These are phyloP conservation scores for Diachasmimorpha longicaudata DNA, from an alignment of 1,140 invertebrate species.

Conservation along the genomic window DNA sequence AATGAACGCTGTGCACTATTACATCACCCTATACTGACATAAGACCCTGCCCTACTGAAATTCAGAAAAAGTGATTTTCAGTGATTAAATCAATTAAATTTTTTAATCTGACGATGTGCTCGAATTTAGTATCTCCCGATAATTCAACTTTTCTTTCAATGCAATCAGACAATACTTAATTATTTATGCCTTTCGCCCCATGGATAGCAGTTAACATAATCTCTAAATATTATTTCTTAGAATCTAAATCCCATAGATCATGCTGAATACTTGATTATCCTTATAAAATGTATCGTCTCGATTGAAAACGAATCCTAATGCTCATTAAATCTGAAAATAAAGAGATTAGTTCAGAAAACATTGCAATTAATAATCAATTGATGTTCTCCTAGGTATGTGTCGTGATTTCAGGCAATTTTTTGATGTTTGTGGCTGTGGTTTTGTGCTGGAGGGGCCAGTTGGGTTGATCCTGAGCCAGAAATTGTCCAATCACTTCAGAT, in stretches of 20 bases:
- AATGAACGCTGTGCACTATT: conserved; percentile 52
- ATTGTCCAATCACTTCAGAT: not conserved
- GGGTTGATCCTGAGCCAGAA: not conserved
- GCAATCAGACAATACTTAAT: conserved; percentile 43
- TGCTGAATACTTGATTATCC: not conserved
- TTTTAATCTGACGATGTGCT: conserved; percentile 43
- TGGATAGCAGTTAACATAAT: not conserved
- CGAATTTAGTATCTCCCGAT: conserved; percentile 57
- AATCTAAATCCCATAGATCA: not conserved
- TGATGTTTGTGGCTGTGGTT: not conserved
- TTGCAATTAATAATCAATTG: not conserved
- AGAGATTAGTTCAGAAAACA: not conserved
- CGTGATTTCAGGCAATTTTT: not conserved
- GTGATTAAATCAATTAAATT: not conserved
- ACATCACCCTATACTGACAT: not conserved
- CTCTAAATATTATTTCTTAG: not conserved
- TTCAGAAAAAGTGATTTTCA: not conserved
- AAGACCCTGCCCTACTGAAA: not conserved
- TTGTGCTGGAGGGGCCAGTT: not conserved
- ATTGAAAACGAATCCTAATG: not conserved
- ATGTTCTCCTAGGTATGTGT: not conserved
- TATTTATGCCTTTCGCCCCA: not conserved
- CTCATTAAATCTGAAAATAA: not conserved
- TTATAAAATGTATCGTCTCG: not conserved
- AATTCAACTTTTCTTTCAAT: conserved; percentile 54